Base-by-base conservation (phyloP, 2,888 invertebrate genomes). In the Eupithecia tripunctaria region DNA sequence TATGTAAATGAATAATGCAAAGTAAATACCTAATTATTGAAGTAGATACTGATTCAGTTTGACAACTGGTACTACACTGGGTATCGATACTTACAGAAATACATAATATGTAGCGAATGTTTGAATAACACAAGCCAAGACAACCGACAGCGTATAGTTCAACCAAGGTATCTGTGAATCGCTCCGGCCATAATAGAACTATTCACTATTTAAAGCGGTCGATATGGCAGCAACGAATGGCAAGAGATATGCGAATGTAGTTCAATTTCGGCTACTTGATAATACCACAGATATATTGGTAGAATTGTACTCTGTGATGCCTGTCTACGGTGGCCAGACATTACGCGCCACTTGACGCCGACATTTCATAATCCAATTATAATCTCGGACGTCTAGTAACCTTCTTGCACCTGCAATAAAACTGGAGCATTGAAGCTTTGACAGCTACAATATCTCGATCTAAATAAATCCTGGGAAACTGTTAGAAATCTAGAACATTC, bases 281-380 rank as follows among this genome's bases (percentile, higher is more conserved):
- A 8, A 56, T 56, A 12, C 8, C 25, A 21, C 51, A 56, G 56
- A 56, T 25, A 56, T 56, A 21, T 56, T 56, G 56, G 56, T 56
- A 5, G 56, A 56, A 56, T 14, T 56, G 56, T 56, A 56, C 56
- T 56, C 4, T 3, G 25, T 75, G 71, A 71, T 75, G 68, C 63
- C 68, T 72, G 71, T 73, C 71, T 72, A 73, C 66, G 67, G 73
- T 75, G 66, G 75, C 80, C 84, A 90, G 89, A 90, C 90, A 86
- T 82, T 82, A 88, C 86, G 91, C 89, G 84, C 88, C 85, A 88
- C 79, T 91, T 87, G 82, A 77, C 32, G 81, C 78, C 81, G 74
- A 80, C 84, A 85, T 88, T 89, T 86, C 85, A 82, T 91, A 91
- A 91, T 91, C 91, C 90, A 89, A 91, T 91, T 88, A 90, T 72